Conservation (phyloP, 1,140 invertebrate genomes). For the Drosophila serrata region DNA sequence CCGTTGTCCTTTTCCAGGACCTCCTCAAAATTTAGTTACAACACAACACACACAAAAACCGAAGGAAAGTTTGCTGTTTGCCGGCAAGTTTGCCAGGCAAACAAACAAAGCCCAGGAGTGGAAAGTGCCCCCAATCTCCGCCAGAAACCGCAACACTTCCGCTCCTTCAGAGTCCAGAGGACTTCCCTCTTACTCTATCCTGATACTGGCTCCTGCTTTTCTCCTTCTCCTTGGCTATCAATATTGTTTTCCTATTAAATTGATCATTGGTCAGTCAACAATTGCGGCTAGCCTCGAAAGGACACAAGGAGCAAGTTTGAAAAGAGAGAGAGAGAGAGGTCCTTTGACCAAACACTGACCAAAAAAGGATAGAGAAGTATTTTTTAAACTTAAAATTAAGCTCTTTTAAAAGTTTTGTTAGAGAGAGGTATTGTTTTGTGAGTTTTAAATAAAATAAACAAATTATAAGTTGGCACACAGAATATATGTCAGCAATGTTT, state of each 20-base stretch:
- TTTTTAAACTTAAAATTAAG: background rate
- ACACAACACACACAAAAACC: slow-evolving; percentile 45
- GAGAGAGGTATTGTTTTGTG: too few species aligned
- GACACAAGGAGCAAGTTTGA: background rate
- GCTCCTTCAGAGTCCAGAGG: slow-evolving; percentile 7
- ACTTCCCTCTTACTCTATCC: slow-evolving; percentile 28
- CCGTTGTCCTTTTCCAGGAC: slow-evolving; percentile 20
- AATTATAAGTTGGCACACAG: too few species aligned
- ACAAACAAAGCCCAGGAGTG: slow-evolving; percentile 43
- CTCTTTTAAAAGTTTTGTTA: too few species aligned
- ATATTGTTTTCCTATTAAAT: slow-evolving; percentile 85
- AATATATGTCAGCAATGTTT: too few species aligned
- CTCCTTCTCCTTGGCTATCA: slow-evolving; percentile 64
- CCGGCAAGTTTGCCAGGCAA: slow-evolving; percentile 62
- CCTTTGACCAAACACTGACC: slow-evolving; percentile 31
- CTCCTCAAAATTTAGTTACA: slow-evolving; percentile 79
- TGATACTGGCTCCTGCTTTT: slow-evolving; percentile 4
- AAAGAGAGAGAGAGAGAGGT: background rate
- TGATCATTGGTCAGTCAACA: slow-evolving; percentile 83
- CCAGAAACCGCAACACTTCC: slow-evolving; percentile 69
- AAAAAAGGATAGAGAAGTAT: background rate
- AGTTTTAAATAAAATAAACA: too few species aligned
- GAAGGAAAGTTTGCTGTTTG: slow-evolving; percentile 60
- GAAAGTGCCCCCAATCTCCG: slow-evolving; percentile 9
- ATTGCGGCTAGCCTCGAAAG: slow-evolving; percentile 61